phyloP scores from a whole-genome alignment of 2,797 vertebrate genomes.

The Acrocephalus scirpaceus region DNA sequence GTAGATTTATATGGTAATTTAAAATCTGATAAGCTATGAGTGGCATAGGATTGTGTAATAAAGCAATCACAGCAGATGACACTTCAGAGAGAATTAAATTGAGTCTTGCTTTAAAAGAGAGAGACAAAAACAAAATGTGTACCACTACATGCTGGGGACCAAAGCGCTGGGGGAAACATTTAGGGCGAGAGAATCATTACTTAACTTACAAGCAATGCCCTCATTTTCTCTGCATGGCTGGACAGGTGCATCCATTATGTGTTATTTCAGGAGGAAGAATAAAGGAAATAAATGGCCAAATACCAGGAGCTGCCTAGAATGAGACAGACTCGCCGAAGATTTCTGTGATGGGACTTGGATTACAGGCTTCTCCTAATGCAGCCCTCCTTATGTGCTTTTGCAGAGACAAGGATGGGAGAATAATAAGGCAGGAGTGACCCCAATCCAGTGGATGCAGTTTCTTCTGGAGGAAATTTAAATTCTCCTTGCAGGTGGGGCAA shows the following conservation, averaged over 20 bases:
- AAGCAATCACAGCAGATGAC: slow-evolving; percentile 65
- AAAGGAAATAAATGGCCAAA: slow-evolving; percentile 54
- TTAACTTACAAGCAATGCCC: slow-evolving; percentile 42
- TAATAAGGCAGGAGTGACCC: background rate
- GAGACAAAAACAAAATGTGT: background rate
- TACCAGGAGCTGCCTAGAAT: slow-evolving; percentile 4
- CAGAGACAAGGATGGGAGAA: background rate
- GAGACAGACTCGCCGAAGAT: background rate
- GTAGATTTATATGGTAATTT: slow-evolving; percentile 76
- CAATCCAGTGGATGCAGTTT: background rate
- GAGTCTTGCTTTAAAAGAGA: slow-evolving; percentile 20
- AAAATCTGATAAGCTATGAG: slow-evolving; percentile 72
- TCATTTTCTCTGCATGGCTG: slow-evolving; percentile 39
- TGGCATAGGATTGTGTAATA: slow-evolving; percentile 63
- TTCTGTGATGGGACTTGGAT: slow-evolving; percentile 35
- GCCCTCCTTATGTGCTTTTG: background rate
- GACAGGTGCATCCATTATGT: slow-evolving; percentile 59
- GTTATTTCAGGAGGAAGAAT: slow-evolving; percentile 51
- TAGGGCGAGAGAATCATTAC: slow-evolving; percentile 37
- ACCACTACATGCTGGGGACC: background rate
- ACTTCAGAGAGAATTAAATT: slow-evolving; percentile 58
- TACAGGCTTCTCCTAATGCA: slow-evolving; percentile 31
- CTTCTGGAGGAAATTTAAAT: background rate
- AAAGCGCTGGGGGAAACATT: slow-evolving; percentile 18
- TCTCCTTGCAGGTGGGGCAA: background rate